These are phyloP conservation scores for Varanus salvator DNA, from an alignment of 2,113 vertebrate species.

Conservation along the genomic window DNA sequence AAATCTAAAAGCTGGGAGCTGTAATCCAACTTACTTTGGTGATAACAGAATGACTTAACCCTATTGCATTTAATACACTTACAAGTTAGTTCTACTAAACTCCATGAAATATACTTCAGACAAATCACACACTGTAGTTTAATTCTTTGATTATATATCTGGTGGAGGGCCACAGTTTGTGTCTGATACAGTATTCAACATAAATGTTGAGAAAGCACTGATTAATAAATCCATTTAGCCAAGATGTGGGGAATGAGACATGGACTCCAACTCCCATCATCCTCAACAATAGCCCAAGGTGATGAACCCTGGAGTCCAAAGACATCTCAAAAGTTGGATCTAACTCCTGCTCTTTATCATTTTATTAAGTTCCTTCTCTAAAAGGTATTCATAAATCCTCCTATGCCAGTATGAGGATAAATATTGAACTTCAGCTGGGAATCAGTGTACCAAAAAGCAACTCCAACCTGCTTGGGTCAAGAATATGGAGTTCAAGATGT, in stretches of 20 bases:
- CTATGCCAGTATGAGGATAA: not conserved
- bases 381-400: not conserved
- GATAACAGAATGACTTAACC: not conserved
- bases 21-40: not conserved
- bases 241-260: not conserved
- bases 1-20: not conserved
- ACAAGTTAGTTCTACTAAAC: not conserved
- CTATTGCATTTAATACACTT: not conserved
- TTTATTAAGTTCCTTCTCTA: not conserved
- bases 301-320: too few relatives aligned
- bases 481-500: not conserved
- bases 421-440: not conserved
- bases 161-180: not conserved
- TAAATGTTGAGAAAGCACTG: not conserved
- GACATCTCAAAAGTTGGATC: not conserved
- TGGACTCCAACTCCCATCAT: too few relatives aligned
- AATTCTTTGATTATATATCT: not conserved
- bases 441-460: not conserved
- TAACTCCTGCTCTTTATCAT: not conserved
- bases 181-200: not conserved
- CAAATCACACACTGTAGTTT: not conserved
- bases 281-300: too few relatives aligned
- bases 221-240: not conserved
- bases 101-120: not conserved
- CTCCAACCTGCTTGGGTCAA: not conserved